Base-by-base conservation (phyloP, 2,797 vertebrate genomes). In the Naso thynnoides region DNA sequence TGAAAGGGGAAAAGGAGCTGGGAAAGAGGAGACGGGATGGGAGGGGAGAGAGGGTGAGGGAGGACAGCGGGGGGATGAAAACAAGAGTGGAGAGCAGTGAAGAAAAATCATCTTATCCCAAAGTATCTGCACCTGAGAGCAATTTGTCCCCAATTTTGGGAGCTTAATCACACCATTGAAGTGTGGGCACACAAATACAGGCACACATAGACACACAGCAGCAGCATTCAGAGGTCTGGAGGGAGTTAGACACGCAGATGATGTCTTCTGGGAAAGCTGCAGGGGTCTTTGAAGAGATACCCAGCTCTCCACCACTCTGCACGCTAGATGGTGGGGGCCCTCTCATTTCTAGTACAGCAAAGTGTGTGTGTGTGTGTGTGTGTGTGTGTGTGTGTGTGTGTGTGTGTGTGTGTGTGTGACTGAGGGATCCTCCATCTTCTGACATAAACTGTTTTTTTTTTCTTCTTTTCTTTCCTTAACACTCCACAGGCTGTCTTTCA, bases 111-210 rank as follows among this genome's bases (percentile, higher is more conserved):
- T 91, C 86, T 85, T 65, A 86, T 89, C 78, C 84, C 65, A 85
- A 91, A 89, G 87, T 87, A 91, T 89, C 89, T 89, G 90, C 92
- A 92, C 91, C 92, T 93, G 92, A 93, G 88, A 91, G 89, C 92
- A 93, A 93, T 93, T 92, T 92, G 90, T 93, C 90, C 88, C 83
- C 92, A 93, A 93, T 92, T 92, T 92, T 76, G 50, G 84, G 74
- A 78, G 88, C 85, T 91, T 92, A 92, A 93, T 93, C 83, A 89
- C 86, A 82, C 80, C 57, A 77, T 70, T 87, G 80, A 90, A 88
- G 88, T 87, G 84, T 79, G 87, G 58, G 66, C 86, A 83, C 81
- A 85, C 76, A 88, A 67, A 33, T 45, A 67, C 53, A 48, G 39
- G 60, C 36, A 61, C 64, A 49, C 58, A 66, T 72, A 60, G 33